These are phyloP conservation scores for Oreohelix idahoensis DNA, from an alignment of 1,140 invertebrate species.

Conservation along the genomic window DNA sequence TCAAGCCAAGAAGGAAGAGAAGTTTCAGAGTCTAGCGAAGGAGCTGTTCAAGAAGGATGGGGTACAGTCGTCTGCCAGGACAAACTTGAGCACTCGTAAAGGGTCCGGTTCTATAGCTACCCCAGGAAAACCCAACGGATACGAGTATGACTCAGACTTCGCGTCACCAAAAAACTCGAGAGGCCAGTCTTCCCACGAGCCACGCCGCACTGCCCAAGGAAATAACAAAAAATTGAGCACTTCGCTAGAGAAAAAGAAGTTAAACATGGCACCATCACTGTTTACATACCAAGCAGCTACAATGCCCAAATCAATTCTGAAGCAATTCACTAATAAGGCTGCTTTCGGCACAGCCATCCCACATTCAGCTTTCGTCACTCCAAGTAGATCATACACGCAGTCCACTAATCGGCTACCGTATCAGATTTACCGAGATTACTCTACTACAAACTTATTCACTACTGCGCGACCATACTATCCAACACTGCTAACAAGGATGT, in stretches of 20 bases:
- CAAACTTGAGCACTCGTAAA: not conserved
- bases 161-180: not conserved
- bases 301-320: not conserved
- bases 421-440: not conserved
- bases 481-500: not conserved
- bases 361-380: not conserved
- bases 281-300: not conserved
- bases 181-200: not conserved
- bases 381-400: not conserved
- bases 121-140: not conserved
- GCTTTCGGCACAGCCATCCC: not conserved
- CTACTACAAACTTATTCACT: not conserved
- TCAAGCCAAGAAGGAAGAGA: not conserved
- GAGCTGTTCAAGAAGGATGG: not conserved
- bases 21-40: not conserved
- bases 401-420: not conserved
- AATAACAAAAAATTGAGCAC: not conserved
- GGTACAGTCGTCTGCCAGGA: not conserved
- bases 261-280: not conserved
- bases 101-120: not conserved
- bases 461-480: not conserved
- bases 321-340: not conserved
- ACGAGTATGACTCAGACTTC: not conserved
- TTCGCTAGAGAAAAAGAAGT: not conserved
- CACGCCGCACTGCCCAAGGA: not conserved